These are phyloP conservation scores for Caenorhabditis zanzibari DNA, from an alignment of 2,888 invertebrate species.

Conservation along the genomic window DNA sequence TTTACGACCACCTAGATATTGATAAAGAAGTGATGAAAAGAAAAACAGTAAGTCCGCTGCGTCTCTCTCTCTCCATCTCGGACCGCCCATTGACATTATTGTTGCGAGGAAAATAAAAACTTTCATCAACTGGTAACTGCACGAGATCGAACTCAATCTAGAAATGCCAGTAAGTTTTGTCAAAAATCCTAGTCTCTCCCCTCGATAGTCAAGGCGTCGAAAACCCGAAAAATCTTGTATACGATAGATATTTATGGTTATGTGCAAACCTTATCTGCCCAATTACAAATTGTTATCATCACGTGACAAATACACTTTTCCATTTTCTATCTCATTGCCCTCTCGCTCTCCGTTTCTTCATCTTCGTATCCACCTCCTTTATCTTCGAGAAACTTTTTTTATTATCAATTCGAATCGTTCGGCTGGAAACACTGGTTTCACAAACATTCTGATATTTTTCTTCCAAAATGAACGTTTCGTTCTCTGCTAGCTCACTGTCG, in stretches of 20 bases:
- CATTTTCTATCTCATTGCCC: slow-evolving; percentile 29
- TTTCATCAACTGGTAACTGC: background rate
- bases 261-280: slow-evolving; percentile 41
- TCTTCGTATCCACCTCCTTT: slow-evolving; percentile 13
- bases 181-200: background rate
- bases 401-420: slow-evolving; percentile 16
- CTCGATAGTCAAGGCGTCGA: background rate
- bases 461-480: slow-evolving; percentile 56
- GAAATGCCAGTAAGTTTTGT: slow-evolving; percentile 25
- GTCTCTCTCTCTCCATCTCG: slow-evolving; percentile 15
- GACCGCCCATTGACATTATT: slow-evolving; percentile 9
- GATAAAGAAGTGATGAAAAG: slow-evolving; percentile 17
- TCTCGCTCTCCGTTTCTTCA: slow-evolving; percentile 18
- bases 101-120: background rate
- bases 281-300: slow-evolving; percentile 50
- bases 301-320: slow-evolving; percentile 50
- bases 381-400: slow-evolving; percentile 41
- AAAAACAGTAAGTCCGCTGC: slow-evolving; percentile 33
- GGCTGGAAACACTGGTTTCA: background rate
- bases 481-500: slow-evolving; percentile 53
- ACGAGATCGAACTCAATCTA: no score
- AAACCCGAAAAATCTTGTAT: background rate
- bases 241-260: slow-evolving; percentile 17
- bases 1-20: slow-evolving; percentile 33
- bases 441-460: slow-evolving; percentile 4